Percentiles rank a stretch among this genome's conserved stretches.
These are phyloP conservation scores for Ceuthmochares aereus DNA, from an alignment of 2,113 vertebrate species.

Conservation along the genomic window DNA sequence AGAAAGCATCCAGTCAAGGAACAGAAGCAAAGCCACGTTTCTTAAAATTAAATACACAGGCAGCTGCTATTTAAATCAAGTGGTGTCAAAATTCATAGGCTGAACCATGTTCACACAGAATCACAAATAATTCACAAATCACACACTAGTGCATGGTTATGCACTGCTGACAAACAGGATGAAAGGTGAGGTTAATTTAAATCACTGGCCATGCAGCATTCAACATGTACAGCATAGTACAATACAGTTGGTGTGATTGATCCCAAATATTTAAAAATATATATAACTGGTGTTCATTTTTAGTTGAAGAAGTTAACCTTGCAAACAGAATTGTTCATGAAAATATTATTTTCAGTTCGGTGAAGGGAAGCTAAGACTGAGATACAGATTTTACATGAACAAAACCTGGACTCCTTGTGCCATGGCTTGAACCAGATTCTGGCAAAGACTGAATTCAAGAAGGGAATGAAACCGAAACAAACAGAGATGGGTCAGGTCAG, in stretches of 20 bases:
- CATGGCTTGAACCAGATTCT: neutral
- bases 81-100: neutral
- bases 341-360: neutral
- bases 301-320: neutral
- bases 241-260: neutral
- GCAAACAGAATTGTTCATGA: neutral
- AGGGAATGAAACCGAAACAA: neutral
- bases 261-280: neutral
- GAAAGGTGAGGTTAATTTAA: conserved; percentile 14
- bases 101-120: neutral
- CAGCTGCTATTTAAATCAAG: conserved; percentile 6
- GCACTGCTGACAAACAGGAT: neutral
- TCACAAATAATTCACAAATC: conserved; percentile 33
- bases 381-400: neutral
- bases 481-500: neutral
- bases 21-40: neutral
- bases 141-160: neutral
- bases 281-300: neutral
- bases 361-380: neutral
- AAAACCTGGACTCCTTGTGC: fast-evolving
- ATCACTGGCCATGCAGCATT: neutral
- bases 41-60: neutral
- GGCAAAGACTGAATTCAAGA: neutral
- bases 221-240: neutral
- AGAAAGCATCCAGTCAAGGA: neutral